Percentiles rank a stretch among this genome's conserved stretches.
Evolutionary conservation across 2,797 vertebrate genomes (phyloP).

Genomic region (Melanotaenia pygmaea): DNA sequence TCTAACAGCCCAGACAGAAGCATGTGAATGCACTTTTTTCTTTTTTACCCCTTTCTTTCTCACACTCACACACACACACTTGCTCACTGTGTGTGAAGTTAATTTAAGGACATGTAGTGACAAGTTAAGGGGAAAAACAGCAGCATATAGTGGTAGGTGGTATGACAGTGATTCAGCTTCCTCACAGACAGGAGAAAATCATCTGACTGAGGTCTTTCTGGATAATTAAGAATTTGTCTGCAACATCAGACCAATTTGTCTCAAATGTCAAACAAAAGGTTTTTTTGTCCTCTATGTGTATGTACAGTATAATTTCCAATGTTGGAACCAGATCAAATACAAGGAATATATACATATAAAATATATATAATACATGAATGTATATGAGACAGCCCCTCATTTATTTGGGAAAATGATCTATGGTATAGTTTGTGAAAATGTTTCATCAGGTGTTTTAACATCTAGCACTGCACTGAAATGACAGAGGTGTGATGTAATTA

Average conservation of each 20-base stretch:
- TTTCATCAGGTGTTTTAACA: no score
- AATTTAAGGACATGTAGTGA: constrained; percentile 68
- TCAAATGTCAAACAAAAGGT: constrained; percentile 19
- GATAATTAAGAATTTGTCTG: constrained; percentile 65
- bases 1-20: constrained; percentile 62
- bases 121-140: constrained; percentile 64
- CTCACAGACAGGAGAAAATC: constrained; percentile 65
- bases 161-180: constrained; percentile 74
- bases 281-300: neutral
- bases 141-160: constrained; percentile 39
- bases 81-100: constrained; percentile 55
- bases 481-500: neutral
- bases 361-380: no score
- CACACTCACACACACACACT: constrained; percentile 63
- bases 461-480: neutral
- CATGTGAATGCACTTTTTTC: constrained; percentile 46
- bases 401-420: neutral
- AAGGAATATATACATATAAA: no score
- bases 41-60: neutral
- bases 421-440: neutral
- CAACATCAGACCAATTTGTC: constrained; percentile 45
- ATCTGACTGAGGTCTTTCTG: constrained; percentile 52
- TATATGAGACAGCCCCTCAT: no score
- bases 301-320: neutral
- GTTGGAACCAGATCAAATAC: no score